phyloP scores from a whole-genome alignment of 2,797 vertebrate species.

The Sebastes hubbsi region DNA sequence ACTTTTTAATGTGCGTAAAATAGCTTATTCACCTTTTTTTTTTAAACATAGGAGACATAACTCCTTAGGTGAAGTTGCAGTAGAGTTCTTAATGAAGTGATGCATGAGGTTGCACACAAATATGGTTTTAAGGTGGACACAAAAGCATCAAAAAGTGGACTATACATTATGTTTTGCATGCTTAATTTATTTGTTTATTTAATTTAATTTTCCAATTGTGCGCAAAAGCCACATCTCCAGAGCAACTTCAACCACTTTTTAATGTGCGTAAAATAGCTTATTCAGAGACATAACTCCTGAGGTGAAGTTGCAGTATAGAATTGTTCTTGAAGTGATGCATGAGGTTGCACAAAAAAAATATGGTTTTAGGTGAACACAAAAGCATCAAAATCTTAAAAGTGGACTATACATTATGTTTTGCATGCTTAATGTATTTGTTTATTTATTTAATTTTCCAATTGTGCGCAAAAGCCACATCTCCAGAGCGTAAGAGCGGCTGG shows the following conservation, averaged over 20 bases:
- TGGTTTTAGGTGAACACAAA: neutral
- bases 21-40: neutral
- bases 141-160: neutral
- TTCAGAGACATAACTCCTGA: neutral
- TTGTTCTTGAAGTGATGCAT: neutral
- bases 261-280: slow-evolving; percentile 35
- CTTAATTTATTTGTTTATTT: neutral
- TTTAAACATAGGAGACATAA: too few species aligned
- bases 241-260: slow-evolving; percentile 13
- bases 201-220: neutral
- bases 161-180: neutral
- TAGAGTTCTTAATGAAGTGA: neutral
- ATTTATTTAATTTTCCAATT: neutral
- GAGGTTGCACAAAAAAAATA: neutral
- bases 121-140: neutral
- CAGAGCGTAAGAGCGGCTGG: neutral
- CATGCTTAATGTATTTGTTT: neutral
- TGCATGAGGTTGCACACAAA: neutral
- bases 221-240: neutral
- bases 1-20: slow-evolving; percentile 43
- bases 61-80: slow-evolving; percentile 3
- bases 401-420: neutral
- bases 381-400: neutral
- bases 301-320: slow-evolving; percentile 3
- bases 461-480: neutral